phyloP scores from a whole-genome alignment of 2,797 vertebrate genomes.

The Lutjanus campechanus region DNA sequence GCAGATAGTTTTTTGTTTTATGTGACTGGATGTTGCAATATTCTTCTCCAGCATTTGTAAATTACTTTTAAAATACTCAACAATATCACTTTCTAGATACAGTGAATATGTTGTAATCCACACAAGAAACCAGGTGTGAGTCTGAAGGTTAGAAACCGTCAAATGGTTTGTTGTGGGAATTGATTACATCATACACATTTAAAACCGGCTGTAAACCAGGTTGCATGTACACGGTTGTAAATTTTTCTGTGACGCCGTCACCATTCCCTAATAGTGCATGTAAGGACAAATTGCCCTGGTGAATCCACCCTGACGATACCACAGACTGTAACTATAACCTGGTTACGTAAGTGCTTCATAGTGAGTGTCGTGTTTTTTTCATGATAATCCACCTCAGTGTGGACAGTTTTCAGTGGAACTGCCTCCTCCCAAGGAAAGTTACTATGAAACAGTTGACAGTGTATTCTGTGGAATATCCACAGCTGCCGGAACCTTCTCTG shows the following conservation, averaged over 20 bases:
- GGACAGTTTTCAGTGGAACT: conserved; percentile 4
- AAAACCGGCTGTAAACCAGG: neutral
- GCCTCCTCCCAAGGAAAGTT: neutral
- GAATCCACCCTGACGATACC: neutral
- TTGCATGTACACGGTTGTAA: neutral
- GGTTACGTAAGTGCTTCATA: conserved; percentile 17
- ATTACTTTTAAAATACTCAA: neutral
- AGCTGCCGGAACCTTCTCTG: neutral
- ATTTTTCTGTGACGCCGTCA: neutral
- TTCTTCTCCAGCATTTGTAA: neutral
- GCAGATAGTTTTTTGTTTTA: neutral
- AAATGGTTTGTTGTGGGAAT: neutral
- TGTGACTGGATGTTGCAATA: neutral
- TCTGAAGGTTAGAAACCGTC: neutral
- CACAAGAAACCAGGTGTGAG: neutral
- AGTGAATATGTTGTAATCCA: neutral
- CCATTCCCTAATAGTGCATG: neutral
- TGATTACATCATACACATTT: neutral
- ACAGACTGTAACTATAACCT: conserved; percentile 16
- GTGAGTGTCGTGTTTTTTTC: conserved; percentile 2
- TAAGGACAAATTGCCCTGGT: neutral
- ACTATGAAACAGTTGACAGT: neutral
- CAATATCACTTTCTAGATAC: neutral
- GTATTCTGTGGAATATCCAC: neutral
- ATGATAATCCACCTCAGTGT: neutral